These are phyloP conservation scores for Tupaia chinensis DNA, from an alignment of 2,113 vertebrate genomes.

Conservation along the genomic window DNA sequence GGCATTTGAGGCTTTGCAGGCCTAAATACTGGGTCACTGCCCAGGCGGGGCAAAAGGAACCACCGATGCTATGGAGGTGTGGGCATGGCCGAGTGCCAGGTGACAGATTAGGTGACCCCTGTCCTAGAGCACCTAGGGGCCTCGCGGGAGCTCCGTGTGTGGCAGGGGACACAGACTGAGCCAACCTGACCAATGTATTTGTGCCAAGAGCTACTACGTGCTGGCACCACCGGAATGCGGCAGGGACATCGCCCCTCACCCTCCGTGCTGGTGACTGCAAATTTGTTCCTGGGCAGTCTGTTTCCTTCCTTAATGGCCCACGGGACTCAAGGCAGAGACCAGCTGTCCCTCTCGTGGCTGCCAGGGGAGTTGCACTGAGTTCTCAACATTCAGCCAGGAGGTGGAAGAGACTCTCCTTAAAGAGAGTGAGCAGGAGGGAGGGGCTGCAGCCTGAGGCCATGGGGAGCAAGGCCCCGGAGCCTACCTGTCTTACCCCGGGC, in stretches of 20 bases:
- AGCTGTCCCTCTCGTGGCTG: neutral
- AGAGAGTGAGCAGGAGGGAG: too few relatives aligned
- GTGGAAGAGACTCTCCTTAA: neutral
- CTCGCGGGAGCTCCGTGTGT: too few relatives aligned
- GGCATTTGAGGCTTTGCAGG: neutral
- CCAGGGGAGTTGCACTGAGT: neutral
- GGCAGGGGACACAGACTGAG: too few relatives aligned
- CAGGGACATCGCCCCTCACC: neutral
- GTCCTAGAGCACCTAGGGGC: too few relatives aligned
- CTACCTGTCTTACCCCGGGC: too few relatives aligned
- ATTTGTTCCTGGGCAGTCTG: too few relatives aligned
- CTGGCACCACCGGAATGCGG: neutral
- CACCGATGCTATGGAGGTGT: too few relatives aligned
- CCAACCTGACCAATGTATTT: fast-evolving
- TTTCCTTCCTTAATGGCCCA: neutral
- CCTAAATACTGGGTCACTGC: neutral
- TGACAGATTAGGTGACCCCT: neutral
- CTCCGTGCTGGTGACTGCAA: too few relatives aligned
- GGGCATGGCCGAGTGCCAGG: too few relatives aligned
- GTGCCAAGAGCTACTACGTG: neutral
- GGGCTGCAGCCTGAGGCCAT: too few relatives aligned
- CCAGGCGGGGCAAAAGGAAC: neutral
- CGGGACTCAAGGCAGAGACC: fast-evolving
- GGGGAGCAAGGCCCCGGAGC: too few relatives aligned
- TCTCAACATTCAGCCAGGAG: too few relatives aligned